These are phyloP conservation scores for Tarsius wallacei DNA, from an alignment of 2,797 vertebrate genomes.

Conservation along the genomic window DNA sequence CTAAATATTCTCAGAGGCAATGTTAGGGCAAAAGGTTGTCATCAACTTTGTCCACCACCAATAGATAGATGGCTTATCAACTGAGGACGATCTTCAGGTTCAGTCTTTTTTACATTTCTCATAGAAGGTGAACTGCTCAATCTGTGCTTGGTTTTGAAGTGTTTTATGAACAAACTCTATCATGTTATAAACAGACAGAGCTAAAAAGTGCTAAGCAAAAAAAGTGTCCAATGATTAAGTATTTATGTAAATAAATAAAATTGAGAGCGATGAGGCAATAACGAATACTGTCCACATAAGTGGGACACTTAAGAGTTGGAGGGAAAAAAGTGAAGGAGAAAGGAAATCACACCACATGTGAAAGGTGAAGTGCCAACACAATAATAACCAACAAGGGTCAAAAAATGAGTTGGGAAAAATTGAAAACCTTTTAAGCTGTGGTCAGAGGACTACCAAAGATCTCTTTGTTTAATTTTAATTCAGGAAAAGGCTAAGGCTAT, in stretches of 20 bases:
- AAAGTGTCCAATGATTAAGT: neutral
- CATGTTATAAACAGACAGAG: neutral
- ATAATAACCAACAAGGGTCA: neutral
- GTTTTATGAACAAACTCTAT: conserved; percentile 3
- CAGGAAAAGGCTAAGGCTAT: too few relatives aligned
- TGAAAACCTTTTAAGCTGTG: too few relatives aligned
- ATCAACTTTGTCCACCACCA: neutral
- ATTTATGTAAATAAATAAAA: neutral
- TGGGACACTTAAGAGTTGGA: neutral
- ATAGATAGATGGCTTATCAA: neutral
- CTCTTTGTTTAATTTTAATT: too few relatives aligned
- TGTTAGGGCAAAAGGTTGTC: neutral
- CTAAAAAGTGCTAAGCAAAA: neutral
- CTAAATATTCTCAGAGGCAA: neutral
- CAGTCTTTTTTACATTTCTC: neutral
- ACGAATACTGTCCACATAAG: neutral
- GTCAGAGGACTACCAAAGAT: too few relatives aligned
- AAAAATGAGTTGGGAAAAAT: neutral
- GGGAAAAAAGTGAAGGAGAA: neutral
- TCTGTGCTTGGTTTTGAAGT: neutral
- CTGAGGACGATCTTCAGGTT: neutral
- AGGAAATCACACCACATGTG: neutral
- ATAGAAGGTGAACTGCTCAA: neutral
- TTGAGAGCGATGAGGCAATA: neutral
- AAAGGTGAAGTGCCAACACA: neutral